Base-by-base conservation (phyloP, 2,113 vertebrate genomes). In the Oncorhynchus masou region DNA sequence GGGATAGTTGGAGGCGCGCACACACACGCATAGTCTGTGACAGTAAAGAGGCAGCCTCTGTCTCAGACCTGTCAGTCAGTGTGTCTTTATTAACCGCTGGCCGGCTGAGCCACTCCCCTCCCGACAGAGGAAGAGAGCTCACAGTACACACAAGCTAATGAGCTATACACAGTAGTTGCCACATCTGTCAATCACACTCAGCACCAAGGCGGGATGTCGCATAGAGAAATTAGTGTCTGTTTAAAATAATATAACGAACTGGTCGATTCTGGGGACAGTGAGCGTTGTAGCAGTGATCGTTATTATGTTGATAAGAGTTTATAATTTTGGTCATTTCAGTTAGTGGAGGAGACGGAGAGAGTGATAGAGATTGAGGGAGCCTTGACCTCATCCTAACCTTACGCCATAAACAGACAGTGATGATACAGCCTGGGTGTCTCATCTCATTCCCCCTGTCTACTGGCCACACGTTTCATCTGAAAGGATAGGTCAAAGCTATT, bases 161-260 rank as follows among this genome's bases (percentile, higher is more conserved):
- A 76, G 68, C 54, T 74, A 75, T 25, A 27, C 65, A 22, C 68
- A 70, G 75, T 31, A 65, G 70, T 31, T 49, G 65, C 77, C 79
- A 68, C 69, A 73, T 60, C 70, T 83, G 81, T 86, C 84, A 85
- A n/a, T 85, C 83, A 87, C 22, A 74, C 71, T 20, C 65, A 83
- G 83, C 25, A 66, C 25, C 29, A 25, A 13, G 25, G 64, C 25
- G 60, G 75, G 69, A 13, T 66, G 68, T 29, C 12, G 27, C 64
- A 71, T 25, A 70, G 60, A 82, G 31, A n/a, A 83, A 77, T 82
- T 74, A 79, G 5, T 75, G 79, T 66, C 62, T 71, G 71, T 51
- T 62, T 73, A 7, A 22, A 11, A 0, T 13, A 7, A 31, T 65
- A 48, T 49, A 65, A 78, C 34, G 22, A 75, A 39, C 59, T 54